Percentiles rank a stretch among this genome's conserved stretches.
These are phyloP conservation scores for Eciton burchellii DNA, from an alignment of 1,140 invertebrate genomes.

Conservation along the genomic window DNA sequence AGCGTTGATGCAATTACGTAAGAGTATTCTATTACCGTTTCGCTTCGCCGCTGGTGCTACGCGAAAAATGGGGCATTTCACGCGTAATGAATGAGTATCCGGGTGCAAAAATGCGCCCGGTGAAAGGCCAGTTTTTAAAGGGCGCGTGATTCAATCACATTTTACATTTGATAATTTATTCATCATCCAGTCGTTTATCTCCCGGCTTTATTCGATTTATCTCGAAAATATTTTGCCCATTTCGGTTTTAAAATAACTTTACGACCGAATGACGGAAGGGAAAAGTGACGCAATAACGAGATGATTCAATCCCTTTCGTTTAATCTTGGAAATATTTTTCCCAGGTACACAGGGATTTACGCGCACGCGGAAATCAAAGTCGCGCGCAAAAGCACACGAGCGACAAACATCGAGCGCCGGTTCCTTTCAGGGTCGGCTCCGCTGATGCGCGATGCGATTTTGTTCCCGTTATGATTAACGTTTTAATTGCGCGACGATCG, in stretches of 20 bases:
- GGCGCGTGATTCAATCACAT: background rate
- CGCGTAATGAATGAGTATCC: background rate
- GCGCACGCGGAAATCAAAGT: conserved; percentile 19
- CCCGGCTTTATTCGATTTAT: conserved; percentile 13
- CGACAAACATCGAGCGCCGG: background rate
- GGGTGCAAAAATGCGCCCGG: background rate
- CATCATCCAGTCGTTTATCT: background rate
- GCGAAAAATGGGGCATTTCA: background rate
- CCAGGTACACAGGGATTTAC: too few relatives aligned
- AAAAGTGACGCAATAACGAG: background rate
- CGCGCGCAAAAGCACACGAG: background rate
- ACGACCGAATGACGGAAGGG: background rate
- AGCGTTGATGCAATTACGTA: too few relatives aligned
- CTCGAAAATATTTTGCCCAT: conserved; percentile 33
- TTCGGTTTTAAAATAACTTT: conserved; percentile 3
- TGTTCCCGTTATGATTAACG: conserved; percentile 10
- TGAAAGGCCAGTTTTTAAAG: background rate
- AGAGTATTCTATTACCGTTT: too few relatives aligned
- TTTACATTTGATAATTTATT: conserved; percentile 39
- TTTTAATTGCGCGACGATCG: conserved; percentile 37
- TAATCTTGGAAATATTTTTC: conserved; percentile 40
- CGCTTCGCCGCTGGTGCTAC: too few relatives aligned
- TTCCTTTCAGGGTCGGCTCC: conserved; percentile 2
- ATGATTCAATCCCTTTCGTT: conserved; percentile 41
- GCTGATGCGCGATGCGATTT: background rate